Evolutionary conservation across 2,113 vertebrate species (phyloP).

Genomic region (Etheostoma cragini): DNA sequence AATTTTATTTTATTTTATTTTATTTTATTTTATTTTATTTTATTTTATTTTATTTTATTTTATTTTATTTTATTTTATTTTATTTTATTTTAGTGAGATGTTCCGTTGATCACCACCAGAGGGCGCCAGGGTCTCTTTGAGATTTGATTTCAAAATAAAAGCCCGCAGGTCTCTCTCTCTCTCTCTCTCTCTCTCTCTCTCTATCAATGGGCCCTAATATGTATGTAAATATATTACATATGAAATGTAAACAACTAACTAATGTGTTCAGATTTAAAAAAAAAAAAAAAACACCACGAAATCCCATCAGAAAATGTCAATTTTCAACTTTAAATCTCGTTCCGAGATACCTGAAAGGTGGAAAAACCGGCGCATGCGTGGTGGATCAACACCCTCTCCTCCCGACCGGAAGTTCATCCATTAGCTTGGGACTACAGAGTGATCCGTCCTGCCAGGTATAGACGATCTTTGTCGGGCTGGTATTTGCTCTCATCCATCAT

Average conservation of each 20-base stretch:
- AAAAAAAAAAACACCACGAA: too few relatives aligned
- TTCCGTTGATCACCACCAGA: constrained; percentile 20
- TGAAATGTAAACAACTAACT: too few relatives aligned
- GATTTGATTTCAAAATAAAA: constrained; percentile 45
- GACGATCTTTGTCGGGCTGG: constrained; percentile 49
- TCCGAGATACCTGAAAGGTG: not conserved
- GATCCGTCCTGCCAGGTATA: accelerated
- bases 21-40: too few relatives aligned
- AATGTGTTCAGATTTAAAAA: too few relatives aligned
- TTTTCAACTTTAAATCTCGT: not conserved
- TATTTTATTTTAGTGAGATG: too few relatives aligned
- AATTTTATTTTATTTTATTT: too few relatives aligned
- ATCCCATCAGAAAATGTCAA: not conserved
- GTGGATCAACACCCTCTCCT: accelerated
- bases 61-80: too few relatives aligned
- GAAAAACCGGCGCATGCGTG: not conserved
- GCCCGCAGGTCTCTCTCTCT: not conserved
- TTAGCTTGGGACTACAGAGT: not conserved
- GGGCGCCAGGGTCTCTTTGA: constrained; percentile 14
- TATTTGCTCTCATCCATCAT: constrained; percentile 31
- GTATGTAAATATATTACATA: too few relatives aligned
- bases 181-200: constrained; percentile 44
- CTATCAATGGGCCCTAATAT: accelerated
- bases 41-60: too few relatives aligned
- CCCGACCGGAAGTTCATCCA: not conserved